Evolutionary conservation across 2,113 vertebrate species (phyloP), one percentile per base, ranked within the genome.

Genomic region (Dipodomys merriami): DNA sequence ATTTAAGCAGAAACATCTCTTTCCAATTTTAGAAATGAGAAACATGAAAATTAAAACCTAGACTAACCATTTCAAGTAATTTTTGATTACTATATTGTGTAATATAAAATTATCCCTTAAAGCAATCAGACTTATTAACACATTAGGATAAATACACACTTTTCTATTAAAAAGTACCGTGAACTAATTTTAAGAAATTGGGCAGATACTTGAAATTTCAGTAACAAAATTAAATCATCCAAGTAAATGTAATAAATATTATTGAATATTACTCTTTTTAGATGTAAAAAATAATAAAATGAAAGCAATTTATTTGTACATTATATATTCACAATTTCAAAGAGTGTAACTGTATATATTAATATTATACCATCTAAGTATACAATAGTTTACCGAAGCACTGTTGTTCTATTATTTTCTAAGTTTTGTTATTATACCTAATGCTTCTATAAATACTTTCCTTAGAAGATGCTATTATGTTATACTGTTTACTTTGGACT

Each of bases 301-400:
- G 11, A 49, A 49, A 49, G 10, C 49, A 64, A 71, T 49, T 60
- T 87, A 88, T 62, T 82, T 19, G 73, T 72, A 86, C 78, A 90
- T 91, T 81, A 87, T 86, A 92, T 83, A 92, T 33, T 89, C 44
- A 83, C 11, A 83, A 29, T 81, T 73, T 95, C 29, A 90, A 57
- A 78, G 4, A 84, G 49, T 49, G 35, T 91, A n/a, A 82, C 18
- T 82, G 49, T 20, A 39, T 91, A n/a, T 30, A 82, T 25, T 44
- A 85, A 94, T 88, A 78, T 77, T 88, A 91, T 33, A 86, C 74
- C 33, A 44, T 77, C 1, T 87, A 81, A 72, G 62, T 77, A 33
- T 30, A 77, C 13, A 49, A 94, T 57, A 67, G 35, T 65, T 85
- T 91, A 91, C 29, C 65, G 4, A 79, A 76, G 35, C 39, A 49